Evolutionary conservation across 1,140 invertebrate genomes (phyloP).

Genomic region (Procambarus virginalis): DNA sequence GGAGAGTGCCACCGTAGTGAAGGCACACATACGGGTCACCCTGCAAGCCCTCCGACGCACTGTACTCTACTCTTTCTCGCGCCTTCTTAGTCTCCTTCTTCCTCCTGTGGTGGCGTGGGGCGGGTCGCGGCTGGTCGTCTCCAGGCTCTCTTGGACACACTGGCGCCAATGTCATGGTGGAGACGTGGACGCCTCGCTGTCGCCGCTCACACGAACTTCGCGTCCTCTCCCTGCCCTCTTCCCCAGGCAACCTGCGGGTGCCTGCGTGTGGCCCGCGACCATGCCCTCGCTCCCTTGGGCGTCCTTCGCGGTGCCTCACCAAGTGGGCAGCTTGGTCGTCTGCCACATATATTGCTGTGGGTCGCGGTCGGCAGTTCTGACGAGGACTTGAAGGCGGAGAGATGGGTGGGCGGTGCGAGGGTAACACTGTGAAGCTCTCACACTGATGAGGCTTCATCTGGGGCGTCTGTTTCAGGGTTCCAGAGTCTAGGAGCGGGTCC

Average conservation of each 20-base stretch:
- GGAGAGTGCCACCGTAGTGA: constrained; percentile 39
- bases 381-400: constrained; percentile 3
- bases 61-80: not conserved
- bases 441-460: not conserved
- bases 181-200: not conserved
- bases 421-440: not conserved
- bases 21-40: constrained; percentile 51
- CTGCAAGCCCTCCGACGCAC: constrained; percentile 6
- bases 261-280: not conserved
- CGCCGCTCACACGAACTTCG: not conserved
- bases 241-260: not conserved
- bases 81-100: not conserved
- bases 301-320: not conserved
- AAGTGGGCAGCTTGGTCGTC: constrained; percentile 31
- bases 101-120: constrained; percentile 5
- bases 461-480: not conserved
- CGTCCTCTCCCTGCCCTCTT: not conserved
- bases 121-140: not conserved
- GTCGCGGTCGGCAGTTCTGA: constrained; percentile 2
- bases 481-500: not conserved
- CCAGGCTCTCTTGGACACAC: not conserved
- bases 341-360: constrained; percentile 45
- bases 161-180: constrained; percentile 11
- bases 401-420: not conserved
- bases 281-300: not conserved